A percentile compares a stretch with the other conserved stretches of the same genome.
phyloP scores from a whole-genome alignment of 2,888 invertebrate species.

The Oxycera nigricornis region DNA sequence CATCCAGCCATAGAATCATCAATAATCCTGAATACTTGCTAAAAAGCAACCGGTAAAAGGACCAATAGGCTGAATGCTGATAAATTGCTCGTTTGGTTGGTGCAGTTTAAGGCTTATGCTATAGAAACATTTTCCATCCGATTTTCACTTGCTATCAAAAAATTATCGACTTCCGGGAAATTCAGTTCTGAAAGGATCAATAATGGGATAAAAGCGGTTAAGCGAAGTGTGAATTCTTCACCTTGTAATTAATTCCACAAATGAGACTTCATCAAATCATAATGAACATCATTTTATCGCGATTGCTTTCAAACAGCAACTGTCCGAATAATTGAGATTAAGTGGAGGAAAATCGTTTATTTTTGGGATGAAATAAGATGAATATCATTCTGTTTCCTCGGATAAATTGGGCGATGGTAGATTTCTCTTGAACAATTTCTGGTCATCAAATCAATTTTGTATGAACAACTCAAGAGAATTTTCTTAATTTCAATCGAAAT shows the following conservation, averaged over 20 bases:
- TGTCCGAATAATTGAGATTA: too few species aligned
- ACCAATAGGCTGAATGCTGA: neutral
- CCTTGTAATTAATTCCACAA: neutral
- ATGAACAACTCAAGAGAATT: too few species aligned
- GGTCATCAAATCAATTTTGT: too few species aligned
- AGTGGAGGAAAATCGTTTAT: too few species aligned
- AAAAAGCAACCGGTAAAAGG: neutral
- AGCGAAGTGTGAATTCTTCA: neutral
- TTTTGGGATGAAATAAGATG: too few species aligned
- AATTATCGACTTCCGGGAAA: neutral
- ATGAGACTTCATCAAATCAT: neutral
- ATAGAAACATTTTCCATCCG: neutral
- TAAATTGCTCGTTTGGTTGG: neutral
- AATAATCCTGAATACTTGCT: neutral
- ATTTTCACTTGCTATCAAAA: neutral
- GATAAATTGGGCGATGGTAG: too few species aligned
- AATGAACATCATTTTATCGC: too few species aligned
- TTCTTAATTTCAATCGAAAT: too few species aligned
- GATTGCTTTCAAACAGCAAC: too few species aligned
- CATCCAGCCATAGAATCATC: neutral
- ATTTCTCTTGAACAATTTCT: too few species aligned
- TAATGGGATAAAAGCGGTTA: neutral
- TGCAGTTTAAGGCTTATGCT: neutral
- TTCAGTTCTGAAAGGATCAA: neutral
- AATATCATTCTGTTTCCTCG: too few species aligned